Base-by-base conservation (phyloP, 1,140 invertebrate genomes). In the Leguminivora glycinivorella region DNA sequence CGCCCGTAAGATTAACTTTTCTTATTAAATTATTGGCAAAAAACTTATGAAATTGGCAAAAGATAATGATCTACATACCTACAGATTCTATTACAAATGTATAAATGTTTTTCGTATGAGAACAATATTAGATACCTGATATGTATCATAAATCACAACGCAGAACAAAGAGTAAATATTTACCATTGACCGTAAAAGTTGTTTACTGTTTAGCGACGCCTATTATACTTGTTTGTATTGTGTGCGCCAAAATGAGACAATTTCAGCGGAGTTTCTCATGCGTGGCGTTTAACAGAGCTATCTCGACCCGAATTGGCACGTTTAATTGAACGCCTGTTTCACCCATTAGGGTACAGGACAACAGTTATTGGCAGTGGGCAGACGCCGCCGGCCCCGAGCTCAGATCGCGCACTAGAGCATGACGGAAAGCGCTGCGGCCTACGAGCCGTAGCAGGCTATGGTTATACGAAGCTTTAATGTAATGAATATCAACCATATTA, bases 301-400 rank as follows among this genome's bases (percentile, higher is more conserved):
- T 83, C 83, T 84, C 74, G 76, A 71, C 79, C 74, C 78, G 79
- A 88, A 88, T 88, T 84, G 83, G 80, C 81, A 83, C 77, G 83
- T 88, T 88, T 88, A 90, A 89, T 89, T 88, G 83, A 86, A 89
- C 83, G 82, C 81, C 83, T 84, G 83, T 87, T 87, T 82, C 82
- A 81, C 73, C 84, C 81, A 88, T 89, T 89, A 89, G 80, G 77
- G 77, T 74, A 82, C 83, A 76, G 81, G 80, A 85, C 82, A 88
- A 88, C 83, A 85, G 83, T 88, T 88, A 89, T 85, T 85, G 85
- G 78, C 82, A 84, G 75, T 78, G 72, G 78, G 70, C 77, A 76
- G 75, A 74, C 68, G 67, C 69, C 43, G 74, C 69, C 43, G 74
- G 40, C 58, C 25, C n/a, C 25, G 70, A 56, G 72, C 70, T 67